phyloP scores from a whole-genome alignment of 2,113 vertebrate species.

The Xerus inauris region DNA sequence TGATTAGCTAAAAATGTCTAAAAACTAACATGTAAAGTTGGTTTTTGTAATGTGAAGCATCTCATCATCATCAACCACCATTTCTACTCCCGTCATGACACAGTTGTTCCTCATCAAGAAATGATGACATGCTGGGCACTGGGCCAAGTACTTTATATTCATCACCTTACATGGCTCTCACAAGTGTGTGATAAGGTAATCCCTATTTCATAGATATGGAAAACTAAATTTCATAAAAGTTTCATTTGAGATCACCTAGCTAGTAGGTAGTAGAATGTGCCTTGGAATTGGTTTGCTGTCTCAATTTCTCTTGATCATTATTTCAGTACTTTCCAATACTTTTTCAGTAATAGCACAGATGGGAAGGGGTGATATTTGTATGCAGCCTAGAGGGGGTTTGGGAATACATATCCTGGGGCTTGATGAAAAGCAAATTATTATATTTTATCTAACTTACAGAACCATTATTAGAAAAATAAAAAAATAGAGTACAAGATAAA shows the following conservation, averaged over 20 bases:
- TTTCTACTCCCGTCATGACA: accelerated
- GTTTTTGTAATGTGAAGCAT: not conserved
- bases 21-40: not conserved
- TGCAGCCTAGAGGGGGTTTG: not conserved
- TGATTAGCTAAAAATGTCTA: not conserved
- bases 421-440: not conserved
- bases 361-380: not conserved
- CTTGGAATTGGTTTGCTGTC: not conserved
- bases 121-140: too few relatives aligned
- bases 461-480: not conserved
- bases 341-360: not conserved
- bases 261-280: not conserved
- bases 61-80: not conserved
- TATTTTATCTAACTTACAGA: not conserved
- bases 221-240: not conserved
- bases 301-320: not conserved
- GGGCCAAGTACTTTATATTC: too few relatives aligned
- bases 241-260: not conserved
- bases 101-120: not conserved
- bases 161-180: not conserved
- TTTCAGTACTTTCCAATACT: not conserved
- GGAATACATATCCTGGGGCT: not conserved
- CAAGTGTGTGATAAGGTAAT: not conserved
- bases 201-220: not conserved
- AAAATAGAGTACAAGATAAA: not conserved